These are phyloP conservation scores for Xenopus tropicalis DNA, from an alignment of 2,113 vertebrate species.

Conservation along the genomic window DNA sequence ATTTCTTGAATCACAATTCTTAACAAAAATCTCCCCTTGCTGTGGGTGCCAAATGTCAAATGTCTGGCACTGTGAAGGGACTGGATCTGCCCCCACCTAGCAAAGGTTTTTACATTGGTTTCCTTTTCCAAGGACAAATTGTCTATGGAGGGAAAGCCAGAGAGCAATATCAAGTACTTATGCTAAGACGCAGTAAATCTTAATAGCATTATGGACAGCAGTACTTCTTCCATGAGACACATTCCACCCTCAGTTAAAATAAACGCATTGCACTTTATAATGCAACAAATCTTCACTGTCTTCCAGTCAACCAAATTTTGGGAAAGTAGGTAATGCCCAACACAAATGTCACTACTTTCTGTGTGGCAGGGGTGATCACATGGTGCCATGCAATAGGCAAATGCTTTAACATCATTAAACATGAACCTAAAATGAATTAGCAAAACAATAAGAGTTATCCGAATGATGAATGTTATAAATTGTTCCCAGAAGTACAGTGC, in stretches of 20 bases:
- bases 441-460: too few species aligned
- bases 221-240: background rate
- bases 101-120: conserved; percentile 31
- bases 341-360: background rate
- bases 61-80: background rate
- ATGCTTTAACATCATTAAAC: background rate
- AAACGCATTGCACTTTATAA: background rate
- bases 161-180: conserved; percentile 1
- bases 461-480: background rate
- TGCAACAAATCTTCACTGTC: background rate
- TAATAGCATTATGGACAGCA: background rate
- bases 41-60: too few species aligned
- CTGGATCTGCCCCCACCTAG: conserved; percentile 6
- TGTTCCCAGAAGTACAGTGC: background rate
- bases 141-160: conserved; percentile 8
- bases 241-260: background rate
- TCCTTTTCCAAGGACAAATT: conserved; percentile 34
- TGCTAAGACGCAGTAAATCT: conserved; percentile 4
- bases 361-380: background rate
- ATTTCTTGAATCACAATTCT: too few species aligned
- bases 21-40: too few species aligned
- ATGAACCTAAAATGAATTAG: background rate
- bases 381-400: background rate
- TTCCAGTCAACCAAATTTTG: background rate
- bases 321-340: background rate